These are phyloP conservation scores for Ascidia mentula DNA, from an alignment of 23 tunicate species.

Conservation along the genomic window DNA sequence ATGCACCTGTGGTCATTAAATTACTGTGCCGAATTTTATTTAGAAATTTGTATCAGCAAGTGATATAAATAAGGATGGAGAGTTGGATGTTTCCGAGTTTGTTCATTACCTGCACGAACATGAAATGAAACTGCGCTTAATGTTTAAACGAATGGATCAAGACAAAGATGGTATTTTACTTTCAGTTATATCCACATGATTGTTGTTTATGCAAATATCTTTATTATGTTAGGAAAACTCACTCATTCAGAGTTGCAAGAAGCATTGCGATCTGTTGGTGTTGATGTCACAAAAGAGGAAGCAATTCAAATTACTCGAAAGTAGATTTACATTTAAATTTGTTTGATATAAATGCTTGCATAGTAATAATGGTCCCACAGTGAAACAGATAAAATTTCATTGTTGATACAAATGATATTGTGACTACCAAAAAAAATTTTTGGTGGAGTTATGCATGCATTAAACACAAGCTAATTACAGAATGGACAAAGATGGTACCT, in stretches of 20 bases:
- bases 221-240: constrained; percentile 43
- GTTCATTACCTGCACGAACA: constrained; percentile 88
- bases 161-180: constrained; percentile 96
- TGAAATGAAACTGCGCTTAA: constrained; percentile 73
- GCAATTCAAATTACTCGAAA: constrained; percentile 53
- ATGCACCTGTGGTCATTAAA: no score
- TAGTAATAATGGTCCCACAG: no score
- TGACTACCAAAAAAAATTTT: no score
- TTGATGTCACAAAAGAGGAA: constrained; percentile 70
- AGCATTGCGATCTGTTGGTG: constrained; percentile 73
- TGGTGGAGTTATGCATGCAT: not conserved
- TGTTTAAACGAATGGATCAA: constrained; percentile 74
- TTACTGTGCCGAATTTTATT: not conserved
- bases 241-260: constrained; percentile 49
- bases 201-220: not conserved
- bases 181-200: no score
- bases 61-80: constrained; percentile 86
- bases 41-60: constrained; percentile 81
- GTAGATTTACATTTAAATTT: constrained; percentile 3
- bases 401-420: no score
- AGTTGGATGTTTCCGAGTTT: constrained; percentile 88
- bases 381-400: no score
- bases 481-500: constrained; percentile 86
- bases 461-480: no score
- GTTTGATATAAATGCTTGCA: no score